These are phyloP conservation scores for Aulostomus chinensis DNA, from an alignment of 2,797 vertebrate genomes.

Conservation along the genomic window DNA sequence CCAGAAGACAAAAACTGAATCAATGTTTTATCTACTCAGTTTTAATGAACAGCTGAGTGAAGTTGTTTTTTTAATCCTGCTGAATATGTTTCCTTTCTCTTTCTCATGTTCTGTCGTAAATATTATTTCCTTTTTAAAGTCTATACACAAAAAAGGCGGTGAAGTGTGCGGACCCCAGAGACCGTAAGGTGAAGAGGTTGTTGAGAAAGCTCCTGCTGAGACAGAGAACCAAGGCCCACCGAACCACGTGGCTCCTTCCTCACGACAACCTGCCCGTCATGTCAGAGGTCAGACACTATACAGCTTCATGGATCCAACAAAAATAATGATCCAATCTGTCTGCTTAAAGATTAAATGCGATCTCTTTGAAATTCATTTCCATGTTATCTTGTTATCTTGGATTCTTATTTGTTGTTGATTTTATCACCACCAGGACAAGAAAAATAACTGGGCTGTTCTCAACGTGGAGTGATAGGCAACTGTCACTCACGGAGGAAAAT, in stretches of 20 bases:
- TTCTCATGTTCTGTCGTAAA: constrained; percentile 10
- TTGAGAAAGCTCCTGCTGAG: constrained; percentile 79
- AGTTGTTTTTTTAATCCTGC: too few relatives aligned
- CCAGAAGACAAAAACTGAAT: too few relatives aligned
- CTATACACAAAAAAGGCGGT: constrained; percentile 85
- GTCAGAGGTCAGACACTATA: constrained; percentile 71
- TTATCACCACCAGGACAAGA: constrained; percentile 60
- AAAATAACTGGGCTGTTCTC: constrained; percentile 65
- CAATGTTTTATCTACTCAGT: too few relatives aligned
- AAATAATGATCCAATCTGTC: background rate
- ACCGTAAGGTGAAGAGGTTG: constrained; percentile 82
- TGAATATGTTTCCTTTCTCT: too few relatives aligned
- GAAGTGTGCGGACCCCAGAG: constrained; percentile 83
- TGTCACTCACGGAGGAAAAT: constrained; percentile 29
- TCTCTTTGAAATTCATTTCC: too few relatives aligned
- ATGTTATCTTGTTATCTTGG: too few relatives aligned
- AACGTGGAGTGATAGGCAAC: constrained; percentile 53
- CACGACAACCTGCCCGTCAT: constrained; percentile 82
- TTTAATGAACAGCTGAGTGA: too few relatives aligned
- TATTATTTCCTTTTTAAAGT: constrained; percentile 51
- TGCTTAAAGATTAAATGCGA: too few relatives aligned
- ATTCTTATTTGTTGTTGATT: constrained; percentile 1
- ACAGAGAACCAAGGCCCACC: constrained; percentile 68
- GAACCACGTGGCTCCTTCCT: constrained; percentile 75
- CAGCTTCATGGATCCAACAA: too few relatives aligned